Percentiles rank a stretch among this genome's conserved stretches.
These are phyloP conservation scores for Pipistrellus pipistrellus DNA, from an alignment of 2,797 vertebrate genomes.

Conservation along the genomic window DNA sequence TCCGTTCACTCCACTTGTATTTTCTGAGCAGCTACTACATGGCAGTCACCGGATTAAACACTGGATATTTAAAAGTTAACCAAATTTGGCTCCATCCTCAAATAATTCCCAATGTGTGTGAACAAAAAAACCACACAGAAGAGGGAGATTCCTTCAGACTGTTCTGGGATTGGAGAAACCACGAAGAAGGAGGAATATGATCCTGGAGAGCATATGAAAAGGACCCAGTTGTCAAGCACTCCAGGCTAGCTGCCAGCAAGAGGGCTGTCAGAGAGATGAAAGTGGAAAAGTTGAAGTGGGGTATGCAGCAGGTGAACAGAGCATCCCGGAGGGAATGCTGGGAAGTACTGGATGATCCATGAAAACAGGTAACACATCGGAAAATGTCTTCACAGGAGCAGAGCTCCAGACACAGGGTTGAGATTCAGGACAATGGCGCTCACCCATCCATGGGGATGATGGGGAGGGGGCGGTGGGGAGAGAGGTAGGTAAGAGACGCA, in stretches of 20 bases:
- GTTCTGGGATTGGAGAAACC: background rate
- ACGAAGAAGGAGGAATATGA: background rate
- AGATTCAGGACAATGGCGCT: background rate
- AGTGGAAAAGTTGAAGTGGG: background rate
- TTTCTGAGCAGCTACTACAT: background rate
- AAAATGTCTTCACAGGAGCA: background rate
- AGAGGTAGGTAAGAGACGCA: background rate
- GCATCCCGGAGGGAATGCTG: background rate
- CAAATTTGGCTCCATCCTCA: background rate
- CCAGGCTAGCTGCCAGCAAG: background rate
- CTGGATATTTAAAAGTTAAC: background rate
- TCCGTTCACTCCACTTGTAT: background rate
- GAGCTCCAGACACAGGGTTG: background rate
- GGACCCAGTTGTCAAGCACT: too few species aligned
- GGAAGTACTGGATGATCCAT: background rate
- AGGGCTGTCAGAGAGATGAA: background rate
- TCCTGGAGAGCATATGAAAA: background rate
- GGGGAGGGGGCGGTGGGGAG: fast-evolving
- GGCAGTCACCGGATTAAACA: background rate
- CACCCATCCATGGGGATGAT: too few species aligned
- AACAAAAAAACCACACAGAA: background rate
- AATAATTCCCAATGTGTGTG: background rate
- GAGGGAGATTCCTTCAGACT: background rate
- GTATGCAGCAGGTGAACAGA: background rate
- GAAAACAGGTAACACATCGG: background rate